These are phyloP conservation scores for Slavum lentiscoides DNA, from an alignment of 2,888 invertebrate species.

Conservation along the genomic window DNA sequence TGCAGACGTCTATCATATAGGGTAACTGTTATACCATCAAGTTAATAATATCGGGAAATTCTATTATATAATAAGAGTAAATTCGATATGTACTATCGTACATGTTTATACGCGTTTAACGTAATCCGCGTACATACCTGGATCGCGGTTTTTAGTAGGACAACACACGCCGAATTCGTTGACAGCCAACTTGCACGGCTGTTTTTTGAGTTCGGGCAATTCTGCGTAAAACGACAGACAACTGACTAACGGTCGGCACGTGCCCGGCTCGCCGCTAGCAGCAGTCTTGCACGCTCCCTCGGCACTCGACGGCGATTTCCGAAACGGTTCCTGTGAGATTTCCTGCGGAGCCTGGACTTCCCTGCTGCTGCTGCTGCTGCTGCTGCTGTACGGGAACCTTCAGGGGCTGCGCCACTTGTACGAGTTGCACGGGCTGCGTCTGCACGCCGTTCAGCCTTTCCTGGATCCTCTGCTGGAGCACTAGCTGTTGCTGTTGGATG, in stretches of 20 bases:
- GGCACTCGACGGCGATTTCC: constrained; percentile 12
- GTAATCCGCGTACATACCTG: constrained; percentile 22
- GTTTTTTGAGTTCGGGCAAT: constrained; percentile 58
- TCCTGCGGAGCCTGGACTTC: not conserved
- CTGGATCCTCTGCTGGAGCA: constrained; percentile 57
- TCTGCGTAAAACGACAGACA: constrained; percentile 60
- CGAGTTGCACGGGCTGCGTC: constrained; percentile 21
- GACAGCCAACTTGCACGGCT: constrained; percentile 58
- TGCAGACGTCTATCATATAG: too few species aligned
- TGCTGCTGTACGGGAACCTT: constrained; percentile 2
- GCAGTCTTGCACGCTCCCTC: constrained; percentile 32
- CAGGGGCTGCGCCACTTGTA: constrained; percentile 2
- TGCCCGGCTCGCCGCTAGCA: constrained; percentile 29
- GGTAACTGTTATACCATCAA: too few species aligned
- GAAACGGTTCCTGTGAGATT: not conserved
- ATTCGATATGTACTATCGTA: too few species aligned
- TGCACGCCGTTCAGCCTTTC: constrained; percentile 54
- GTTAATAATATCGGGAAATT: too few species aligned
- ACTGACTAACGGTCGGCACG: constrained; percentile 59
- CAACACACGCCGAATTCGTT: constrained; percentile 60
- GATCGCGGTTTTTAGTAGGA: constrained; percentile 55
- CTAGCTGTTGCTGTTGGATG: constrained; percentile 56
- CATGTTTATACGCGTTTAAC: too few species aligned
- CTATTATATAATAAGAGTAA: too few species aligned
- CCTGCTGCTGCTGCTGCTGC: constrained; percentile 10